phyloP scores from a whole-genome alignment of 2,888 invertebrate species.

The Platynereis dumerilii region DNA sequence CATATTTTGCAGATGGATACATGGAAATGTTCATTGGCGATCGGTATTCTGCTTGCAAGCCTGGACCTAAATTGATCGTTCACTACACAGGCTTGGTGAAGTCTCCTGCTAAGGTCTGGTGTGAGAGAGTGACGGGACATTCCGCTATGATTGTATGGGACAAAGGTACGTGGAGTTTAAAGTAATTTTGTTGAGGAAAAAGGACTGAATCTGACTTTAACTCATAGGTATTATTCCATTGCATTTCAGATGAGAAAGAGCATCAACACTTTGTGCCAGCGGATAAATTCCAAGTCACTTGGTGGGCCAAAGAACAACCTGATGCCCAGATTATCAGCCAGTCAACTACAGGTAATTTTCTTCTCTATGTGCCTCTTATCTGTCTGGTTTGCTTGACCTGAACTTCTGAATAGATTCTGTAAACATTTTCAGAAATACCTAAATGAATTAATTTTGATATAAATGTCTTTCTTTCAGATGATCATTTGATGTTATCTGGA shows the following conservation, averaged over 20 bases:
- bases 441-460: too few relatives aligned
- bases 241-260: constrained; percentile 40
- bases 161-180: constrained; percentile 45
- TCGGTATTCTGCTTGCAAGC: constrained; percentile 57
- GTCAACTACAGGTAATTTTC: constrained; percentile 51
- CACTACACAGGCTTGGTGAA: constrained; percentile 61
- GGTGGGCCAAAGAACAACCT: constrained; percentile 61
- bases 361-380: neutral
- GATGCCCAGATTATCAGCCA: constrained; percentile 54
- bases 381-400: too few relatives aligned
- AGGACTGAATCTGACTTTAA: too few relatives aligned
- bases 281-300: constrained; percentile 62
- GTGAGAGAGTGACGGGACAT: constrained; percentile 62
- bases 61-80: constrained; percentile 57
- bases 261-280: constrained; percentile 57
- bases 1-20: constrained; percentile 9
- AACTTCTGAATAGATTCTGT: too few relatives aligned
- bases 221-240: too few relatives aligned
- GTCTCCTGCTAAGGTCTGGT: constrained; percentile 59
- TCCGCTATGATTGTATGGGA: constrained; percentile 63
- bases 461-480: constrained; percentile 45
- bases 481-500: constrained; percentile 57
- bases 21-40: constrained; percentile 45
- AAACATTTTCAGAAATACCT: too few relatives aligned
- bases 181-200: too few relatives aligned